Conservation (phyloP, 2,888 invertebrate genomes). For the Amorpha juglandis region DNA sequence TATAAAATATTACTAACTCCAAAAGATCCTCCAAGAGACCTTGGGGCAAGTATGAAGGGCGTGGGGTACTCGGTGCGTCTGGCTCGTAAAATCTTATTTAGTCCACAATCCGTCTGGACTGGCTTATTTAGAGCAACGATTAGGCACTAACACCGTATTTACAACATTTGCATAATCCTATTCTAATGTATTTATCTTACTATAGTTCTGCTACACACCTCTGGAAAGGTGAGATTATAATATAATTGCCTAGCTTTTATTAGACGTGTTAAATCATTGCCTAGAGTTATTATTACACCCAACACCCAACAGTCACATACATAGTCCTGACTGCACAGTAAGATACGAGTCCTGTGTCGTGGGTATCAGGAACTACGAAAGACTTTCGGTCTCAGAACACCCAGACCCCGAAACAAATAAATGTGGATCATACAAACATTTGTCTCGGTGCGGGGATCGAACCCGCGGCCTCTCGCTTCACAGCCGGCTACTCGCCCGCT, state of each 20-base stretch:
- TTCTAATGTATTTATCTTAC: constrained; percentile 46
- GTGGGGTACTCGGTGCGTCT: constrained; percentile 33
- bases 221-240: constrained; percentile 29
- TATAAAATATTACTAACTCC: no score
- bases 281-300: neutral
- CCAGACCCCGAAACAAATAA: no score
- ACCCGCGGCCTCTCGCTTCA: no score
- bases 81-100: constrained; percentile 50
- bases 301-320: no score
- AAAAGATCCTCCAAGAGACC: constrained; percentile 14
- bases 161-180: constrained; percentile 46
- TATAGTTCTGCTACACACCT: constrained; percentile 25
- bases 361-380: no score
- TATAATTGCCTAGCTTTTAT: neutral
- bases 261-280: neutral
- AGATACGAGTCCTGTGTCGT: no score
- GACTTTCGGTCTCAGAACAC: no score
- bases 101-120: constrained; percentile 45
- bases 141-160: constrained; percentile 38
- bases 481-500: no score
- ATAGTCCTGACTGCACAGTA: no score
- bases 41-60: constrained; percentile 28
- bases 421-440: no score
- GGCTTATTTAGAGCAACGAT: constrained; percentile 39
- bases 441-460: no score